Base-by-base conservation (phyloP, 2,888 invertebrate genomes). In the Graphium colonna region DNA sequence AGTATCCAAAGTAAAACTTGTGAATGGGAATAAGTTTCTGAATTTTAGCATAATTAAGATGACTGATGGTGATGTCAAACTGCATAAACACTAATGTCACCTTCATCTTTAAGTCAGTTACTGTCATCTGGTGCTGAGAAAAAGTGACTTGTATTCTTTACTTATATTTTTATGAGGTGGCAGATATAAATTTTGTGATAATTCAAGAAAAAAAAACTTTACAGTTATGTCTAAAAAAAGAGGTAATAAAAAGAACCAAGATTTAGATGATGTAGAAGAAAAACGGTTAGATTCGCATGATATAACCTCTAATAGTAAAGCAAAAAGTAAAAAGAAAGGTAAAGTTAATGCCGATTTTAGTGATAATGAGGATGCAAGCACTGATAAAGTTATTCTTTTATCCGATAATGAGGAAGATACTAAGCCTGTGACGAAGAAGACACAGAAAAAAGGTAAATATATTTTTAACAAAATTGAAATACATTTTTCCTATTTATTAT, bases 191-290 rank as follows among this genome's bases (percentile, higher is more conserved):
- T 41, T 18, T 50, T 13, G 18, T 13, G 21, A 42, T 4, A 3
- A 13, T 21, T 3, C 10, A 39, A 21, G 21, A 18, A 38, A 8
- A 38, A 13, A 71, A 62, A 41, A 41, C 28, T 38, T 38, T 9
- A 15, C 44, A 17, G 66, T 56, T 1, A 93, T 92, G 92, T 92
- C 92, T 5, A 92, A 92, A 71, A 92, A 91, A 75, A 90, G 85
- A 58, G 90, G 90, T 51, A 86, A 81, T 60, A 92, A 92, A 67
- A 93, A 92, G 68, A 91, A 89, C 63, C 85, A 87, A 68, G 90
- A 91, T 58, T 67, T 90, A 0, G 91, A 91, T 41, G 91, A 91
- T 17, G 91, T 91, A 49, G 91, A 91, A 47, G 81, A 84, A 17
- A 86, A 82, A 60, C 77, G 77, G 52, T 57, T 63, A 39, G 87